These are phyloP conservation scores for Pycnomerus fuliginosus DNA, from an alignment of 2,888 invertebrate species.

Conservation along the genomic window DNA sequence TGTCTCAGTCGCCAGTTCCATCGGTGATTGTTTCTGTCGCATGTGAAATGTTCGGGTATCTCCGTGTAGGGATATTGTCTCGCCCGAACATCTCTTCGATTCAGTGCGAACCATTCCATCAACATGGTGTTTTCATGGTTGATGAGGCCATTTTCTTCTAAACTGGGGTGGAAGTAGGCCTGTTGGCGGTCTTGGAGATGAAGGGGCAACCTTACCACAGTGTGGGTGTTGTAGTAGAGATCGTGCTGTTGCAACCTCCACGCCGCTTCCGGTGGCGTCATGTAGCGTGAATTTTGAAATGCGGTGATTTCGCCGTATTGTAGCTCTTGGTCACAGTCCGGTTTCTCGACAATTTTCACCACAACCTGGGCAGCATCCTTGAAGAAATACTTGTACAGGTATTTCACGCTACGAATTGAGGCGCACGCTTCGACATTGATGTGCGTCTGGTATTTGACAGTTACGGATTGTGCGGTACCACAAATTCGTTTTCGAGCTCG, in stretches of 20 bases:
- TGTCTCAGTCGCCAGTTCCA: not conserved
- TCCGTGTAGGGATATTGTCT: constrained; percentile 1
- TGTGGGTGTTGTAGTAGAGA: not conserved
- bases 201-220: not conserved
- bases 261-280: not conserved
- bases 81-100: not conserved
- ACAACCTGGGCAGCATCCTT: not conserved
- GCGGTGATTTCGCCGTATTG: not conserved
- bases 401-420: not conserved
- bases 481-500: no score
- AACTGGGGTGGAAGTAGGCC: not conserved
- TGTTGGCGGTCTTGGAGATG: not conserved
- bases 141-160: not conserved
- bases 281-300: not conserved
- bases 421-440: not conserved
- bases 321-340: no score
- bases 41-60: not conserved
- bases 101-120: not conserved
- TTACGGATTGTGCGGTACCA: no score
- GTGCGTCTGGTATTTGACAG: not conserved
- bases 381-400: not conserved
- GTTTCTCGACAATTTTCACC: no score
- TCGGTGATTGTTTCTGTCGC: not conserved
- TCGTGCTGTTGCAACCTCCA: not conserved
- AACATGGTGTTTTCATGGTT: not conserved